These are phyloP conservation scores for Physocephala rufipes DNA, from an alignment of 2,888 invertebrate species.

Conservation along the genomic window DNA sequence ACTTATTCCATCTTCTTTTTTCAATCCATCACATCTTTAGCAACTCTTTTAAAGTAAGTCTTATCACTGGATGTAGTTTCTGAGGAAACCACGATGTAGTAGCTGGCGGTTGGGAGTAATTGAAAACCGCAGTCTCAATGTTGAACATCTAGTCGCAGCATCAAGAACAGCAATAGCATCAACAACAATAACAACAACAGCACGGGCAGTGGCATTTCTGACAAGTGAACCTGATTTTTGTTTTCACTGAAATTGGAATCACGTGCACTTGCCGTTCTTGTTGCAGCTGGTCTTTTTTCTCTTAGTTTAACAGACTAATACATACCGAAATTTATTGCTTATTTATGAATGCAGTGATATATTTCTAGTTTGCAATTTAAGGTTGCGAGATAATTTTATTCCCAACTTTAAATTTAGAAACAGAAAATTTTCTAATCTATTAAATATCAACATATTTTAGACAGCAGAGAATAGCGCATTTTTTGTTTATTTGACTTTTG, in stretches of 20 bases:
- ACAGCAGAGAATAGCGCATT: no score
- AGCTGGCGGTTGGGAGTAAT: constrained; percentile 16
- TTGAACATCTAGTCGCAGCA: constrained; percentile 8
- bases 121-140: constrained; percentile 32
- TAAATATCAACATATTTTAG: no score
- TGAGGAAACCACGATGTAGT: neutral
- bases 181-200: no score
- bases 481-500: no score
- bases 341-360: constrained; percentile 10
- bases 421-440: no score
- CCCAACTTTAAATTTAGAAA: no score
- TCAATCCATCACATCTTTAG: neutral
- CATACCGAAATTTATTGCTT: constrained; percentile 26
- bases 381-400: constrained; percentile 2
- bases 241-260: neutral
- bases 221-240: constrained; percentile 15
- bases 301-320: constrained; percentile 9
- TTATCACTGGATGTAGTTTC: constrained; percentile 17
- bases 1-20: neutral
- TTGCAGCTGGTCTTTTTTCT: constrained; percentile 11
- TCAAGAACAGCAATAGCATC: neutral
- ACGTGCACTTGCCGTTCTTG: neutral
- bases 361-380: neutral
- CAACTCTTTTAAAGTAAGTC: neutral
- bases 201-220: neutral